Percentiles rank a stretch among this genome's conserved stretches.
phyloP scores from a whole-genome alignment of 2,888 invertebrate species.

The Agonopterix arenella region DNA sequence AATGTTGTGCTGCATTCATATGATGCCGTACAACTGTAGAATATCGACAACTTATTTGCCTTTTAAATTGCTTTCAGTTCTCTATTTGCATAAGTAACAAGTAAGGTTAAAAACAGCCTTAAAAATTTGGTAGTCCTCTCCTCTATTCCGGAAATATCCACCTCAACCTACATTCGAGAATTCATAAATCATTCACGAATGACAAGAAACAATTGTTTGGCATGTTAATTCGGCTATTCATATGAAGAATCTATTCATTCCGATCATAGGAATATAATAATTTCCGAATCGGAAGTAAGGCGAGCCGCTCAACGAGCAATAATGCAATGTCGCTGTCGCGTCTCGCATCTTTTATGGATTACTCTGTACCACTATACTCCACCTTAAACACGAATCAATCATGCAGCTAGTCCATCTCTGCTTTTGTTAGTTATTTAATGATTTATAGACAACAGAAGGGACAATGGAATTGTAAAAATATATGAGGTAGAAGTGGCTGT shows the following conservation, averaged over 20 bases:
- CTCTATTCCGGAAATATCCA: conserved; percentile 13
- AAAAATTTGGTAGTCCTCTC: neutral
- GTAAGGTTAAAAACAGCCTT: too few relatives aligned
- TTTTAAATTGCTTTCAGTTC: conserved; percentile 8
- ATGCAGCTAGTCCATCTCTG: conserved; percentile 44
- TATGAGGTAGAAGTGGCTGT: conserved; percentile 32
- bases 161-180: conserved; percentile 42
- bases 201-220: conserved; percentile 46
- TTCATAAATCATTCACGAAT: conserved; percentile 52
- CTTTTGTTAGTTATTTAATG: conserved; percentile 28
- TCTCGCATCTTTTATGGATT: conserved; percentile 66
- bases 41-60: neutral
- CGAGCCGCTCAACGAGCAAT: conserved; percentile 66
- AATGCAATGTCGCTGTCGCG: conserved; percentile 69
- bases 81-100: too few relatives aligned
- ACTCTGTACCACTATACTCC: conserved; percentile 30
- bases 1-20: conserved; percentile 49
- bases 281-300: conserved; percentile 77
- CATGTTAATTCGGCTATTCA: conserved; percentile 40
- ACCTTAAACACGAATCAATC: conserved; percentile 7
- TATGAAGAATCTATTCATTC: conserved; percentile 51
- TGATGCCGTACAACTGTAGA: conserved; percentile 12
- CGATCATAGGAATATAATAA: conserved; percentile 63
- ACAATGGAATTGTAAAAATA: conserved; percentile 59
- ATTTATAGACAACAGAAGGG: conserved; percentile 32